Conservation (phyloP, 92 coral and sea anemone species). For the Pocillopora grandis region DNA sequence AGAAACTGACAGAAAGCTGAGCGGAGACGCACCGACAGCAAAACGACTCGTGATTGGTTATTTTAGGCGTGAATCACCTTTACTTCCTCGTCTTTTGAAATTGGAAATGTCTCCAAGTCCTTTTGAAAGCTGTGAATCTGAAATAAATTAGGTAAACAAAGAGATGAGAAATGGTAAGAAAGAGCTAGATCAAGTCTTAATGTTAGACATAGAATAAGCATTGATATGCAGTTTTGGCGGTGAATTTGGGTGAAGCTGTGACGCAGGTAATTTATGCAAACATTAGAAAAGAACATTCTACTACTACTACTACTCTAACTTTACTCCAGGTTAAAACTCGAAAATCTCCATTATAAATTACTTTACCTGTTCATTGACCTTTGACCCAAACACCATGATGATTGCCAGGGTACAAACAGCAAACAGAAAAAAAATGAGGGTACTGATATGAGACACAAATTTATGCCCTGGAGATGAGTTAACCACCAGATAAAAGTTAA, state of each 20-base stretch:
- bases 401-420: background rate
- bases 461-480: background rate
- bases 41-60: no score
- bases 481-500: constrained; percentile 3
- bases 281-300: background rate
- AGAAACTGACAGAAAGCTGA: no score
- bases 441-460: background rate
- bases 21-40: no score
- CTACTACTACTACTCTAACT: no score
- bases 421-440: background rate
- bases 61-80: background rate
- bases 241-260: background rate
- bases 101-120: background rate
- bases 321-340: no score
- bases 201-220: background rate
- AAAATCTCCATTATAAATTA: no score
- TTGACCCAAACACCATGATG: constrained; percentile 6
- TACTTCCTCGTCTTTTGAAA: background rate
- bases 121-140: background rate
- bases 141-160: background rate
- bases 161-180: background rate
- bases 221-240: background rate
- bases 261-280: background rate
- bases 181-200: no score
- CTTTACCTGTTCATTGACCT: constrained; percentile 26